Conservation (phyloP, 2,797 vertebrate genomes). For the Crocidura indochinensis region DNA sequence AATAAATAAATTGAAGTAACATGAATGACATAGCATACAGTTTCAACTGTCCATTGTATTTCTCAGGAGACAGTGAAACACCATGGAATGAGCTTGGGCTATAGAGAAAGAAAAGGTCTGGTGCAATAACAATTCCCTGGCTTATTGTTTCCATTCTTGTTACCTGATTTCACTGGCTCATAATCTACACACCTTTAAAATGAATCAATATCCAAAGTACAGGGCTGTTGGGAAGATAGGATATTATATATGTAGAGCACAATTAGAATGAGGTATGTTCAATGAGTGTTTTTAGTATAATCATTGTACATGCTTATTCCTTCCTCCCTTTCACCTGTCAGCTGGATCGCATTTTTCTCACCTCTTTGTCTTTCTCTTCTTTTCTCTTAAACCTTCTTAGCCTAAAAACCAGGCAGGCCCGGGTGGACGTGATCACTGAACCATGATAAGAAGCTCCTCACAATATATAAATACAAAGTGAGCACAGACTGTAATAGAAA, state of each 20-base stretch:
- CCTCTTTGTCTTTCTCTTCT: not conserved
- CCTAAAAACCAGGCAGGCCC: no score
- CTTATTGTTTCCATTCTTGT: not conserved
- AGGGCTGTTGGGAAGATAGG: not conserved
- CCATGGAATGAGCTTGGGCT: not conserved
- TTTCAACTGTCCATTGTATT: not conserved
- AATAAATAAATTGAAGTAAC: not conserved
- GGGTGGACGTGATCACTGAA: not conserved
- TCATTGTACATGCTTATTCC: not conserved
- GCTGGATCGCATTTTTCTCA: not conserved
- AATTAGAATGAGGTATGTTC: not conserved
- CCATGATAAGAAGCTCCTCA: not conserved
- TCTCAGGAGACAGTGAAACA: not conserved
- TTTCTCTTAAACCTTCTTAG: not conserved
- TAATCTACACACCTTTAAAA: slow-evolving; percentile 17
- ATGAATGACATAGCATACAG: not conserved
- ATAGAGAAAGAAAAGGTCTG: not conserved
- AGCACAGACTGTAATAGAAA: not conserved
- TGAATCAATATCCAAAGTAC: not conserved
- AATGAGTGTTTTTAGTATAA: not conserved
- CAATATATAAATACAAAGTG: not conserved
- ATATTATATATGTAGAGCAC: not conserved
- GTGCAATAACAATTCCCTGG: not conserved
- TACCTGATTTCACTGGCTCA: slow-evolving; percentile 31
- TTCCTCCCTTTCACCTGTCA: not conserved